A percentile compares a stretch with the other conserved stretches of the same genome.
Evolutionary conservation across 2,113 vertebrate species (phyloP).

Genomic region (Oenanthe oenanthe): DNA sequence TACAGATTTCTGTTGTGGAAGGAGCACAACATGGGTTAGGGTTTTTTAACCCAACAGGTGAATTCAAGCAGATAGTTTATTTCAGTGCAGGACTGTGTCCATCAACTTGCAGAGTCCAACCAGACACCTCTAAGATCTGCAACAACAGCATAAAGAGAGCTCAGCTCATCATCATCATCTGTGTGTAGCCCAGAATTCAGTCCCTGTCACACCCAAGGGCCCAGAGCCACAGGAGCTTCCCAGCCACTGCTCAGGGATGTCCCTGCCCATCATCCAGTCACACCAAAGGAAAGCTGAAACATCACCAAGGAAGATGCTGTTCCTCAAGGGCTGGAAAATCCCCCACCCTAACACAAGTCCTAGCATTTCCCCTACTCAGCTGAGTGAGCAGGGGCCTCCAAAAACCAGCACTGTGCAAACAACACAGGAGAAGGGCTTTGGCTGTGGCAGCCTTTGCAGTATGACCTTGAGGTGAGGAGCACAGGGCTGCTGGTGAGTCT

Average conservation of each 20-base stretch:
- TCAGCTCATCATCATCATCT: neutral
- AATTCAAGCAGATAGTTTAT: neutral
- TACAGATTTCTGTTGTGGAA: neutral
- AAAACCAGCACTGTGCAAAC: neutral
- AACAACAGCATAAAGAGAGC: neutral
- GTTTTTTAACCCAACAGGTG: neutral
- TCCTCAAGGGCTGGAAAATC: neutral
- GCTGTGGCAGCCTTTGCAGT: neutral
- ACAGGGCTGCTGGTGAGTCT: rapidly evolving
- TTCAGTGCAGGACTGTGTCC: neutral
- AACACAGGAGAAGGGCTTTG: neutral
- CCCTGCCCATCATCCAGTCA: neutral
- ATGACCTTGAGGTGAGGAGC: neutral
- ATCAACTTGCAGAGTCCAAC: neutral
- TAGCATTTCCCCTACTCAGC: rapidly evolving
- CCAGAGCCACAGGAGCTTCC: neutral
- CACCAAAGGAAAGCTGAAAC: neutral
- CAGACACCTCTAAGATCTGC: neutral
- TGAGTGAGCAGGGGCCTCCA: rapidly evolving
- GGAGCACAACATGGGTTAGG: neutral
- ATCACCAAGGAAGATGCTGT: neutral
- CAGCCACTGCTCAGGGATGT: rapidly evolving
- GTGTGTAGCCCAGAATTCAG: neutral
- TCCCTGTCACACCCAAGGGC: neutral
- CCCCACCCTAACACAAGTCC: neutral